A percentile compares a stretch with the other conserved stretches of the same genome.
These are phyloP conservation scores for Holcopasites calliopsidis DNA, from an alignment of 1,140 invertebrate species.

Conservation along the genomic window DNA sequence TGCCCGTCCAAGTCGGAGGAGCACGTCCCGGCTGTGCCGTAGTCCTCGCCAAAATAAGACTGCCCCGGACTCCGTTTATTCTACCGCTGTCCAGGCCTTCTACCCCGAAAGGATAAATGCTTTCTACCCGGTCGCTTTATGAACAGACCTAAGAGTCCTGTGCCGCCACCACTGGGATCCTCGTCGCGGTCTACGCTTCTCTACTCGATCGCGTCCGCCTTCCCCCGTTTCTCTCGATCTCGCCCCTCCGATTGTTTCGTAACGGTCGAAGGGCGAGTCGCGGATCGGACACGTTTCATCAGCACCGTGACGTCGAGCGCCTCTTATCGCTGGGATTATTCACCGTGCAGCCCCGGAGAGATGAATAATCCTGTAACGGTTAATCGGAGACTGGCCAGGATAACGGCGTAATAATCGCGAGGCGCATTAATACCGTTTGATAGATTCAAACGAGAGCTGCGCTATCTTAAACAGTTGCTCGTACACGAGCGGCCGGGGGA, in stretches of 20 bases:
- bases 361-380: constrained; percentile 15
- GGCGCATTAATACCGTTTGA: constrained; percentile 13
- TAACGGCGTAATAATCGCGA: constrained; percentile 25
- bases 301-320: not conserved
- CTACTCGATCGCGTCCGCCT: not conserved
- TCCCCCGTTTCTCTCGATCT: not conserved
- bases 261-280: not conserved
- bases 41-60: constrained; percentile 66
- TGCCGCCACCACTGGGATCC: constrained; percentile 33
- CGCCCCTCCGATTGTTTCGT: not conserved
- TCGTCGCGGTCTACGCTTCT: not conserved
- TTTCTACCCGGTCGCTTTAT: constrained; percentile 49
- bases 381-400: not conserved
- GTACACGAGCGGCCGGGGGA: not conserved
- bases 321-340: not conserved
- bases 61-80: constrained; percentile 62
- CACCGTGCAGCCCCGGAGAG: not conserved
- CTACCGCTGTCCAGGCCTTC: constrained; percentile 58
- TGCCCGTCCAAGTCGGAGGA: constrained; percentile 51
- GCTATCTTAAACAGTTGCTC: constrained; percentile 22
- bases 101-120: constrained; percentile 61
- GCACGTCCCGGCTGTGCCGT: constrained; percentile 50
- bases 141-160: constrained; percentile 38
- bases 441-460: not conserved
- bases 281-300: not conserved